A percentile compares a stretch with the other conserved stretches of the same genome.
phyloP scores from a whole-genome alignment of 2,113 vertebrate species.

The Lucifuga dentata region DNA sequence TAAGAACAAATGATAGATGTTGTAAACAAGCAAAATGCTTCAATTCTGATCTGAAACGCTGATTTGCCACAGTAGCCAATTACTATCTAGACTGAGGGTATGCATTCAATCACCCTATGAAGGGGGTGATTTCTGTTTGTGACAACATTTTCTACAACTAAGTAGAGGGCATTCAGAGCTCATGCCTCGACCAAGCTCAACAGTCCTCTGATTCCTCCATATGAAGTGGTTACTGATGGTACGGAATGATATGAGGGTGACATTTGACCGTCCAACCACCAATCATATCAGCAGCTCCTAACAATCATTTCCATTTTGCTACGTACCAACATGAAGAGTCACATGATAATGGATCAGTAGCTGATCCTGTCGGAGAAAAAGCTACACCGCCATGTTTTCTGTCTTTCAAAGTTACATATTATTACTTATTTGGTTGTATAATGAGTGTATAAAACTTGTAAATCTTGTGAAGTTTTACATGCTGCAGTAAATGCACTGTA shows the following conservation, averaged over 20 bases:
- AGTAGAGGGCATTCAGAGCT: too few species aligned
- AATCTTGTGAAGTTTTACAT: too few species aligned
- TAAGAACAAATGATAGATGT: slow-evolving; percentile 82
- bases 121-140: slow-evolving; percentile 14
- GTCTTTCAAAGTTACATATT: background rate
- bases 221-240: slow-evolving; percentile 77
- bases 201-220: too few species aligned
- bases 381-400: background rate
- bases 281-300: slow-evolving; percentile 40
- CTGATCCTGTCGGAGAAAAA: too few species aligned
- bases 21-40: slow-evolving; percentile 79
- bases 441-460: background rate
- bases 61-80: slow-evolving; percentile 75
- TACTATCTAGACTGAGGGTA: slow-evolving; percentile 66
- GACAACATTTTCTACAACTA: too few species aligned
- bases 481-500: too few species aligned
- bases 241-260: slow-evolving; percentile 62
- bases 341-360: too few species aligned
- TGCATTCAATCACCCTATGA: slow-evolving; percentile 44
- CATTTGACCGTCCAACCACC: slow-evolving; percentile 21
- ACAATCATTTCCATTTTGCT: slow-evolving; percentile 30
- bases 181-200: too few species aligned
- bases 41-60: slow-evolving; percentile 76
- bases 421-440: background rate
- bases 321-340: slow-evolving; percentile 29